A percentile compares a stretch with the other conserved stretches of the same genome.
Conservation (phyloP, 2,888 invertebrate species). For the Caenorhabditis sp. region DNA sequence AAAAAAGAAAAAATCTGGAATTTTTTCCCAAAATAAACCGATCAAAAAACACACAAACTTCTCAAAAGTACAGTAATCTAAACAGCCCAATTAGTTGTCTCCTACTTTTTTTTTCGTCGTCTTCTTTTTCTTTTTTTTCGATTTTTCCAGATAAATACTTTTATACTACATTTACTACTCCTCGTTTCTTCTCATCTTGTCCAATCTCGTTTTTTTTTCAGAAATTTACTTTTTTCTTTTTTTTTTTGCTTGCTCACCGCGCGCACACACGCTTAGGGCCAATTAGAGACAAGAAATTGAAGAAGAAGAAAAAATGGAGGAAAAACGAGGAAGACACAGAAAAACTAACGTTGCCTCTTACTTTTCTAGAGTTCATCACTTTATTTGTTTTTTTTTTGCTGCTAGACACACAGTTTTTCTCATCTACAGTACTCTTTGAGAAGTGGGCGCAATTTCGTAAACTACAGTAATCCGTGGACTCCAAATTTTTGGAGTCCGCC, state of each 20-base stretch:
- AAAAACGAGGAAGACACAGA: not conserved
- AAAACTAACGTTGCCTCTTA: not conserved
- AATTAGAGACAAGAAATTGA: conserved; percentile 36
- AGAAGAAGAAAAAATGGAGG: conserved; percentile 6
- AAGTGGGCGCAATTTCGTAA: too few relatives aligned
- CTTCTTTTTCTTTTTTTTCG: not conserved
- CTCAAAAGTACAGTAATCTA: too few relatives aligned
- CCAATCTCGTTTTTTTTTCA: conserved; percentile 1
- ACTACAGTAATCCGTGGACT: too few relatives aligned
- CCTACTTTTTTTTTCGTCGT: not conserved
- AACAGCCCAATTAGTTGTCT: too few relatives aligned
- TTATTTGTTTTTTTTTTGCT: not conserved
- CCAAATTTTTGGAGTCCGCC: too few relatives aligned
- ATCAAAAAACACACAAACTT: too few relatives aligned
- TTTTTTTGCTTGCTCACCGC: conserved; percentile 1
- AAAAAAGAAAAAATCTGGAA: too few relatives aligned
- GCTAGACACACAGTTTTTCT: not conserved
- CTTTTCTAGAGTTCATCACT: not conserved
- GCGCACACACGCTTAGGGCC: conserved; percentile 31
- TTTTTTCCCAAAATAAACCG: too few relatives aligned
- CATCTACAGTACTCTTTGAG: too few relatives aligned
- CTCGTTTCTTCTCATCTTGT: not conserved
- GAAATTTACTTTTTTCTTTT: conserved; percentile 3
- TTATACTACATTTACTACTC: not conserved
- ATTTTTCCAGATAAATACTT: conserved; percentile 1